Base-by-base conservation (phyloP, 1,140 invertebrate genomes). In the Spodoptera litura region DNA sequence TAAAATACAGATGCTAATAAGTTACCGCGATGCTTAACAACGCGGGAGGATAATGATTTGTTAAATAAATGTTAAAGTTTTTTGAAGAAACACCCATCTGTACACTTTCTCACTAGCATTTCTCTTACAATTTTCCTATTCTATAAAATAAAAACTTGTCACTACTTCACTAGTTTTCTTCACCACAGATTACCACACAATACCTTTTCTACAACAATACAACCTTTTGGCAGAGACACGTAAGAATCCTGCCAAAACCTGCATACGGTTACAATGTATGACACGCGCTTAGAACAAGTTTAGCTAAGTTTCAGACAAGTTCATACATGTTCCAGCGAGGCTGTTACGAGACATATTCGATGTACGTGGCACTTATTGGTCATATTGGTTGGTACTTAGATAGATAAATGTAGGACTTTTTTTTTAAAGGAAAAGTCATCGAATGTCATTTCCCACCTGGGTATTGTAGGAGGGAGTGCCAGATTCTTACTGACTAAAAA, bases 171-270 rank as follows among this genome's bases (percentile, higher is more conserved):
- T 15, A 64, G 10, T 11, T 68, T 68, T 68, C 64, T 66, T 51
- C 9, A 1, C 38, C 61, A 68, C 31, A 68, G 64, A 68, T 68
- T 68, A 73, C 55, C 35, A 13, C 71, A 73, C 71, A 73, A 73
- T 73, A 73, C 35, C 35, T 73, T 73, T n/a, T 15, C 3, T 27
- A 53, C 71, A 38, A 55, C 68, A 58, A 73, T 25, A 44, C 53
- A 49, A 31, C 56, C 38, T 59, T 56, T 73, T 75, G 73, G 59
- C 73, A 62, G 20, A 12, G 62, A 31, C 38, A 64, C 8, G 49
- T 49, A 75, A 75, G 58, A 75, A 53, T 75, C 27, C 58, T 75
- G 73, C 73, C 73, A 75, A 75, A 52, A 53, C 15, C 35, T 74
- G 59, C 58, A 53, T 62, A 75, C 31, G 15, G 58, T 68, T 59